Percentiles rank a stretch among this genome's conserved stretches.
Conservation (phyloP, 2,888 invertebrate species). For the Platynereis dumerilii region DNA sequence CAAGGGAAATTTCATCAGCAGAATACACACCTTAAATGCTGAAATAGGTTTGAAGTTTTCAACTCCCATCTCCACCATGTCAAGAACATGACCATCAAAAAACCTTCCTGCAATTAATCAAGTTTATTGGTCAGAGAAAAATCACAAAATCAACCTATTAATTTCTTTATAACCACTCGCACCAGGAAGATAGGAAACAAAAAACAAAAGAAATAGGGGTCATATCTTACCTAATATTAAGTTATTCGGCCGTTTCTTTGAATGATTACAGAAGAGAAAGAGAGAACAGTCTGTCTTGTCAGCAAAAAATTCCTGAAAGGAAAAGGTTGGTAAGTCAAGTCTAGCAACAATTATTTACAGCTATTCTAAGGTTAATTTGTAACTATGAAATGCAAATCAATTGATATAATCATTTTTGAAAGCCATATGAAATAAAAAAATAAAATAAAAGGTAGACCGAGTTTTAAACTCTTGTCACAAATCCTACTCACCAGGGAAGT, state of each 20-base stretch:
- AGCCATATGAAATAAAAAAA: neutral
- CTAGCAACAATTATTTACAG: conserved; percentile 1
- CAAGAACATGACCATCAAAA: conserved; percentile 87
- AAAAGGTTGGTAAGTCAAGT: too few species aligned
- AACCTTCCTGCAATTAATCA: conserved; percentile 71
- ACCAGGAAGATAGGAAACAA: too few species aligned
- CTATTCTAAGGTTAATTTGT: too few species aligned
- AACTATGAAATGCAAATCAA: too few species aligned
- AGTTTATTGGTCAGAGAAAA: too few species aligned
- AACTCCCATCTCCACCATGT: conserved; percentile 95
- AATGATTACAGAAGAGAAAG: conserved; percentile 89
- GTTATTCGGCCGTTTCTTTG: conserved; percentile 94
- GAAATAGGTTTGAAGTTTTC: conserved; percentile 80
- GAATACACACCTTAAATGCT: conserved; percentile 70
- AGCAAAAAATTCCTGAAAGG: conserved; percentile 61
- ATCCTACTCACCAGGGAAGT: conserved; percentile 70
- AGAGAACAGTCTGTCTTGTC: conserved; percentile 88
- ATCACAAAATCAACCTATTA: too few species aligned
- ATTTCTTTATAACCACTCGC: too few species aligned
- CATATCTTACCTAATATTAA: conserved; percentile 75
- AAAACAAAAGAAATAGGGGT: too few species aligned
- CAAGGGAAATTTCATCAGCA: too few species aligned
- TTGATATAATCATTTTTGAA: too few species aligned
- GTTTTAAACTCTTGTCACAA: too few species aligned
- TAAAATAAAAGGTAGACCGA: too few species aligned